Percentiles rank a stretch among this genome's conserved stretches.
Conservation (phyloP, 2,113 vertebrate species). For the Odocoileus virginianus region DNA sequence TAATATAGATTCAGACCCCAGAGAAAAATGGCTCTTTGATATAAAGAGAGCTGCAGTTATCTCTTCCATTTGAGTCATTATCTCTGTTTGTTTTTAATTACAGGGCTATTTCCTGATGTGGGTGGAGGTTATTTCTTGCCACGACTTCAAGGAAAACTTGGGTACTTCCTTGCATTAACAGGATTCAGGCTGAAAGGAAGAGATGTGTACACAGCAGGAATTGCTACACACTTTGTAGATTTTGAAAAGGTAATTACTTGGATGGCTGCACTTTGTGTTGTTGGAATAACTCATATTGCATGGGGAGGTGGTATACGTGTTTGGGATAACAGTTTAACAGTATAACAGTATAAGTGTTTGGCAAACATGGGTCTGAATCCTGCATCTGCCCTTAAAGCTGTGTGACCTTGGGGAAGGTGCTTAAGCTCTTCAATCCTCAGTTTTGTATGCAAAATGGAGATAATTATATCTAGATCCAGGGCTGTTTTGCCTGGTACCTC, state of each 20-base stretch:
- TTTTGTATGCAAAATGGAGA: neutral
- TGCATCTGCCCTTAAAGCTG: neutral
- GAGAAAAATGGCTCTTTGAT: neutral
- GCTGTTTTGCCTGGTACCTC: neutral
- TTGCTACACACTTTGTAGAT: conserved; percentile 95
- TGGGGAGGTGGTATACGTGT: neutral
- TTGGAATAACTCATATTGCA: neutral
- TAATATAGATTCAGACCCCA: neutral
- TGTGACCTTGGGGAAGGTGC: neutral
- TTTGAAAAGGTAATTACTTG: conserved; percentile 86
- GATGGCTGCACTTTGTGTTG: neutral
- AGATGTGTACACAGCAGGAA: conserved; percentile 89
- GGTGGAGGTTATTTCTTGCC: conserved; percentile 97
- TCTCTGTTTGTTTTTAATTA: conserved; percentile 48
- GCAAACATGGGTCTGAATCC: neutral
- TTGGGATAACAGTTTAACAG: neutral
- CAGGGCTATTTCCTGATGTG: conserved; percentile 96
- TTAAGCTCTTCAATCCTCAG: neutral
- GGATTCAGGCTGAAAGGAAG: conserved; percentile 93
- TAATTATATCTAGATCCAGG: neutral
- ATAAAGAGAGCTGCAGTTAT: neutral
- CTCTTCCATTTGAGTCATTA: neutral
- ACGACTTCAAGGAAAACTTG: conserved; percentile 89
- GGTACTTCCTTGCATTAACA: conserved; percentile 91
- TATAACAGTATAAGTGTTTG: neutral